phyloP scores from a whole-genome alignment of 2,113 vertebrate species.

The Rhombomys opimus region DNA sequence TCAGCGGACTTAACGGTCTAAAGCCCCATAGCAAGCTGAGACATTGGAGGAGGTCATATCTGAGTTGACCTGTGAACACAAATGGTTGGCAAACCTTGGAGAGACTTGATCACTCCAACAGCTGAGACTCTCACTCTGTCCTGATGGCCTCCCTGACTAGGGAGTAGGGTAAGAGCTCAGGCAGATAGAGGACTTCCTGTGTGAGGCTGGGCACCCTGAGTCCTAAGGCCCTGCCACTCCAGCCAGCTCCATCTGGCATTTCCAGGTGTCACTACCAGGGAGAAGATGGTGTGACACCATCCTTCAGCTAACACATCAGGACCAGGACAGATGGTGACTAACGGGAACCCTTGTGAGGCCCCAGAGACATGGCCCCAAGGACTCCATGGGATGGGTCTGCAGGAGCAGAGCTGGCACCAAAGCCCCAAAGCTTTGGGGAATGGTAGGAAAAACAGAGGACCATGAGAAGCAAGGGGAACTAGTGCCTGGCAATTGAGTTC shows the following conservation, averaged over 20 bases:
- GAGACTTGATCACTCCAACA: neutral
- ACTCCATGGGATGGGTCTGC: neutral
- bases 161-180: neutral
- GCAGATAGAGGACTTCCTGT: neutral
- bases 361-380: neutral
- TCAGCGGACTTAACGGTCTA: neutral
- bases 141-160: fast-evolving
- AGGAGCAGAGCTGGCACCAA: neutral
- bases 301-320: no score
- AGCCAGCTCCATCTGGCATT: neutral
- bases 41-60: neutral
- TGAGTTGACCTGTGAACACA: neutral
- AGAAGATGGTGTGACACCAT: neutral
- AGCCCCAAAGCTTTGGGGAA: neutral
- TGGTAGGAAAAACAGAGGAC: neutral
- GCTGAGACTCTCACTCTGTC: neutral
- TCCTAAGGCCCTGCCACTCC: fast-evolving
- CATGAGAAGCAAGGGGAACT: neutral
- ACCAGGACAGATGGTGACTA: neutral
- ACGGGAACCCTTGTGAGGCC: neutral
- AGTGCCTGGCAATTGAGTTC: neutral
- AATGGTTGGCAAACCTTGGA: neutral
- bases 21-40: neutral
- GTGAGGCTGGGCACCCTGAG: neutral
- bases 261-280: neutral